A percentile compares a stretch with the other conserved stretches of the same genome.
Evolutionary conservation across 2,888 invertebrate genomes (phyloP).

Genomic region (Hyppa rectilinea): DNA sequence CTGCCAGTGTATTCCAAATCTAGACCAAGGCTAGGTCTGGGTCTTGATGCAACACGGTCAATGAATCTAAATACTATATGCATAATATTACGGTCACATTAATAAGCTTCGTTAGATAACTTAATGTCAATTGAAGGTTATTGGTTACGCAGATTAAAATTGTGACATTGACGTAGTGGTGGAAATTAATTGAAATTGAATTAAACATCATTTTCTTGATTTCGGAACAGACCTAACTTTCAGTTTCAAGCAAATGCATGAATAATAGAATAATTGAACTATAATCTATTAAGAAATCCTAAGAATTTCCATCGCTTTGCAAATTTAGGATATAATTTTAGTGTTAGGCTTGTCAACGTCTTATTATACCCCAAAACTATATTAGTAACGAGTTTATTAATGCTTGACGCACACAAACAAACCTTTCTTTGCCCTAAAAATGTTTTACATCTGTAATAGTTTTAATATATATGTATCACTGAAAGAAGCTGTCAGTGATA

Average conservation of each 20-base stretch:
- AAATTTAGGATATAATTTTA: not conserved
- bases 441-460: too few species aligned
- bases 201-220: not conserved
- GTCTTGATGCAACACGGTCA: slow-evolving; percentile 30
- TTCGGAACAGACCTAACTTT: not conserved
- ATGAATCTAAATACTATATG: slow-evolving; percentile 42
- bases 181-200: too few species aligned
- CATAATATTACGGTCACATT: slow-evolving; percentile 41
- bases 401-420: not conserved
- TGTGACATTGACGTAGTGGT: slow-evolving; percentile 2
- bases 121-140: slow-evolving; percentile 49
- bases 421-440: not conserved
- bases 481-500: not conserved
- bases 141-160: not conserved
- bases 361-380: not conserved
- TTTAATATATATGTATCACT: not conserved
- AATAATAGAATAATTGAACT: not conserved
- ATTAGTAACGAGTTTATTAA: not conserved
- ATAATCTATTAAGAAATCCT: not conserved
- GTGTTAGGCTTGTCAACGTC: too few species aligned
- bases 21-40: slow-evolving; percentile 48
- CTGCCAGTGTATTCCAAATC: slow-evolving; percentile 13
- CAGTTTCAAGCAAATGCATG: too few species aligned
- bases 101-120: slow-evolving; percentile 34
- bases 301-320: not conserved